Evolutionary conservation across 2,797 vertebrate species (phyloP).

Genomic region (Apogon hyalosoma): DNA sequence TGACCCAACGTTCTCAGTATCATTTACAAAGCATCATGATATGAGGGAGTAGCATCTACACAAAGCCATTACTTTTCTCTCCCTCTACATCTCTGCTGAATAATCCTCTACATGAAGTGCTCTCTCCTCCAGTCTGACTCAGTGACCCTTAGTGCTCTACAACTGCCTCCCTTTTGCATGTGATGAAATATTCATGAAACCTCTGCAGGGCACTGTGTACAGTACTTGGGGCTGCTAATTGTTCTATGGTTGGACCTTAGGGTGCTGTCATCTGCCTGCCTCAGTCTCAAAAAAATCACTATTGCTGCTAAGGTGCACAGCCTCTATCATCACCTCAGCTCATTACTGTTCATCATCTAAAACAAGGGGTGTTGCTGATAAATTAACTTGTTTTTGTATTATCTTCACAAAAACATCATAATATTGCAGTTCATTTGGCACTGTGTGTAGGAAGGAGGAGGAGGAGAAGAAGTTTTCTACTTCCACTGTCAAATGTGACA

Average conservation of each 20-base stretch:
- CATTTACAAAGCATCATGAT: constrained; percentile 10
- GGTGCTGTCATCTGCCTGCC: constrained; percentile 25
- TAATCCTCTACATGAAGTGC: constrained; percentile 19
- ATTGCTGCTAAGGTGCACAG: background rate
- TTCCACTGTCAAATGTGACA: background rate
- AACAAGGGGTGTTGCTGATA: constrained; percentile 1
- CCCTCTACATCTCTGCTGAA: constrained; percentile 26
- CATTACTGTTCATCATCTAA: background rate
- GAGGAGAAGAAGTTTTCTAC: too few species aligned
- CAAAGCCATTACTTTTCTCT: constrained; percentile 12
- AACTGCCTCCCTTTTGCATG: constrained; percentile 32
- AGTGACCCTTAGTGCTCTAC: constrained; percentile 36
- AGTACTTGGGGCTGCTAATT: constrained; percentile 50
- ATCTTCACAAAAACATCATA: too few species aligned
- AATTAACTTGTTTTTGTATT: background rate
- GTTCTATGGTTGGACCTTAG: constrained; percentile 36
- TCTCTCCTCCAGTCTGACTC: constrained; percentile 33
- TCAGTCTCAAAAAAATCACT: constrained; percentile 1
- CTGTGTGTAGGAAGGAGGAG: too few species aligned
- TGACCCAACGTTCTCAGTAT: constrained; percentile 12
- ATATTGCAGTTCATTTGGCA: too few species aligned
- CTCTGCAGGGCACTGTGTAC: constrained; percentile 21
- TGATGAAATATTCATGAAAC: constrained; percentile 63
- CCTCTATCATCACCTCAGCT: constrained; percentile 4
- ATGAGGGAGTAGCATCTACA: constrained; percentile 9